Base-by-base conservation (phyloP, 1,140 invertebrate genomes). In the Nylanderia fulva region DNA sequence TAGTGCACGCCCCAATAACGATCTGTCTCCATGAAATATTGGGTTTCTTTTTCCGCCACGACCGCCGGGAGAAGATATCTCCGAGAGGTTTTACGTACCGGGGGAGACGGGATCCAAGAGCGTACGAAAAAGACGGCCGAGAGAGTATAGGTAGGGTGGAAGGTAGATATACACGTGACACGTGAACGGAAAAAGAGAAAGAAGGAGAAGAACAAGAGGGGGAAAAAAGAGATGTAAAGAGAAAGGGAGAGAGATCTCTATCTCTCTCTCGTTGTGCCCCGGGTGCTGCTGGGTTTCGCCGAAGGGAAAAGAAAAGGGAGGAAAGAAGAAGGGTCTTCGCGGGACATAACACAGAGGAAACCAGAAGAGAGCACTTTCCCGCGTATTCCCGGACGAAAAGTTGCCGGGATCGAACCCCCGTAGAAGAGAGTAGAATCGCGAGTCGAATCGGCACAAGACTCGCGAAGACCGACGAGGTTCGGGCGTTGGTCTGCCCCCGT, bases 401-500 rank as follows among this genome's bases (percentile, higher is more conserved):
- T 58, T 2, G 13, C 9, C 21, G 64, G 56, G 69, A 9, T n/a
- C 61, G 29, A 6, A 27, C 6, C 13, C 7, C 0, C 72, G 72
- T 24, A 33, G 36, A 24, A 13, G 8, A 7, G 2, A 7, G 48
- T 21, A n/a, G 39, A 84, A 80, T 75, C 56, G 63, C 6, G 74
- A 72, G 79, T 48, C 39, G 61, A 18, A 75, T 77, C 58, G 75
- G 75, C 61, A 56, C 77, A 68, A 75, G 56, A 36, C n/a, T n/a
- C 58, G 21, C 54, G 56, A 84, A 69, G 52, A 58, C 36, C 39
- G 63, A 36, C 80, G 68, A 83, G 85, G 86, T 90, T 91, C 90
- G 92, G 93, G 93, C 92, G 93, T 94, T 94, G 92, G 93, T 93
- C 90, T 91, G 86, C 72, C 75, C 72, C 79, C 75, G 75, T 89